phyloP scores from a whole-genome alignment of 2,888 invertebrate genomes.

The Tipula unca region DNA sequence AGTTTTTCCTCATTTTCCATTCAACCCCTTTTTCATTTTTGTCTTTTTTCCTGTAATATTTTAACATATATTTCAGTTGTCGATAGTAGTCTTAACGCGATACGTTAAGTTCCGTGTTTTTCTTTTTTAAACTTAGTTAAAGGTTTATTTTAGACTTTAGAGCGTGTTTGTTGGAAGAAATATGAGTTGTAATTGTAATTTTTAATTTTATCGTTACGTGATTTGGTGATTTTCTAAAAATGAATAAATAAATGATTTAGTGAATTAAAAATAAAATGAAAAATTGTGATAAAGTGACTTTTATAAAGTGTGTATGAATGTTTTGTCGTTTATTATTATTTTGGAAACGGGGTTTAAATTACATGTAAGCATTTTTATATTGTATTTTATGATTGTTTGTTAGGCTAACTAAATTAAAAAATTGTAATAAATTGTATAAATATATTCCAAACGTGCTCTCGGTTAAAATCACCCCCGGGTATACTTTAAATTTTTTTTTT shows the following conservation, averaged over 20 bases:
- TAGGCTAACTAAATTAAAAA: background rate
- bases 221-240: background rate
- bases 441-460: conserved; percentile 1
- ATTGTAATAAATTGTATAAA: background rate
- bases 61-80: background rate
- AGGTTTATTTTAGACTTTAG: background rate
- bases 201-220: background rate
- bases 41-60: background rate
- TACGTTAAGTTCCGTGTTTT: background rate
- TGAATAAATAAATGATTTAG: background rate
- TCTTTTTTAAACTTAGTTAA: background rate
- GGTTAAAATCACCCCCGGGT: conserved; percentile 17
- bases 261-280: background rate
- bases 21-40: background rate
- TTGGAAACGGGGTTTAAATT: background rate
- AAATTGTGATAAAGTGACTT: background rate
- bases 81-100: background rate
- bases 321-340: background rate
- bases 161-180: background rate
- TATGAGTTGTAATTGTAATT: background rate
- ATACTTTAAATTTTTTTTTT: conserved; percentile 14
- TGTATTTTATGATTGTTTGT: background rate
- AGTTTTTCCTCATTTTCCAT: background rate
- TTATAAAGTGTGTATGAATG: background rate
- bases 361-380: background rate